Evolutionary conservation across 1,140 invertebrate species (phyloP), one percentile per base, ranked within the genome.

Genomic region (Goniozus legneri): DNA sequence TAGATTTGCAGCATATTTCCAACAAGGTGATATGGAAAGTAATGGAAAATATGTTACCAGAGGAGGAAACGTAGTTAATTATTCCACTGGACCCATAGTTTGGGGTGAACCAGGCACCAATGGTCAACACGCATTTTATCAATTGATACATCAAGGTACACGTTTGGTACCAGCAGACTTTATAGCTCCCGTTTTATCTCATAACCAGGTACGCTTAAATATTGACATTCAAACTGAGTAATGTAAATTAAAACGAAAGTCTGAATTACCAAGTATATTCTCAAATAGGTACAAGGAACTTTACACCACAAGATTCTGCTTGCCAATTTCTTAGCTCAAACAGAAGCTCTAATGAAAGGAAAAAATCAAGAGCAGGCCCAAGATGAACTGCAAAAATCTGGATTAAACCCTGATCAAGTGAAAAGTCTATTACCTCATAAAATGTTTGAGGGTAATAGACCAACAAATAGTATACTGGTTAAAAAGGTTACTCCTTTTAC

Each of bases 11-110:
- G 96, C 97, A 8, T 99, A 99, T 75, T 98, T 99, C 77, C 97
- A 99, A 79, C 97, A 99, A 80, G 97, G 96, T 8, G 97, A 99
- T 71, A 99, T 99, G 97, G 97, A 99, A 77, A 97, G 93, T 50
- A 99, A 99, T 79, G 97, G 97, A 60, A 99, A 99, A 80, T 96
- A 87, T 65, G 87, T 89, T 8, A 96, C 91, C 8, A 81, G 88
- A 31, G 81, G 80, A 53, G 92, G 92, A 0, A 67, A 82, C 30
- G 69, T 68, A 13, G 94, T 93, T 1, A 73, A 84, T 56, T 95
- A 95, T 71, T 80, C 73, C 20, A 97, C 95, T 7, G 95, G 79
- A 58, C 90, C 91, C 15, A 79, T 80, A 56, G 77, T 80, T 2
- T 80, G 79, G 79, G 97, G 97, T 35, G 96, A 99, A 77, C 96